phyloP scores from a whole-genome alignment of 2,797 vertebrate genomes.

The Scolopax rusticola region DNA sequence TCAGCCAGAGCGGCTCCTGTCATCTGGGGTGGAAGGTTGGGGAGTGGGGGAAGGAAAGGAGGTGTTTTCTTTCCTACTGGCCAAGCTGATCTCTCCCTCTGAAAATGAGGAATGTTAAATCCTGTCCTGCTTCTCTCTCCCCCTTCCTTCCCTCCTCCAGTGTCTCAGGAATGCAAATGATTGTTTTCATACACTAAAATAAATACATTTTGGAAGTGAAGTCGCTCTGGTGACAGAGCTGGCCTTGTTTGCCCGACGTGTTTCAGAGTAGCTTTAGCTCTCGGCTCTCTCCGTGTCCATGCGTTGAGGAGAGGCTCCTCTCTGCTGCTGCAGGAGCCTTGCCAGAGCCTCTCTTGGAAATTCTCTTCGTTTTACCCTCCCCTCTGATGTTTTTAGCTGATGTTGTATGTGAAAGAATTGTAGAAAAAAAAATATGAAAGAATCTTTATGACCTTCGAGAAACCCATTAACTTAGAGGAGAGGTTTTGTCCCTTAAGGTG shows the following conservation, averaged over 20 bases:
- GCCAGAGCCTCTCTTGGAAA: conserved; percentile 34
- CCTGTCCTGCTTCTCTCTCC: neutral
- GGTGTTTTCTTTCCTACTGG: conserved; percentile 53
- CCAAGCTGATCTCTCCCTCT: conserved; percentile 7
- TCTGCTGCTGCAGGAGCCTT: neutral
- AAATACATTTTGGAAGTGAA: neutral
- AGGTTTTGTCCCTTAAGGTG: neutral
- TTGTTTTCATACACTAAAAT: conserved; percentile 4
- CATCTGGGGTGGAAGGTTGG: conserved; percentile 42
- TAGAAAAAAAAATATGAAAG: neutral
- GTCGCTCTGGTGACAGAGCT: neutral
- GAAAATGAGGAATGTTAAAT: conserved; percentile 33
- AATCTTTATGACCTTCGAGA: neutral
- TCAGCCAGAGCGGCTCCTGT: conserved; percentile 60
- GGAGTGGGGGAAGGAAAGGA: conserved; percentile 33
- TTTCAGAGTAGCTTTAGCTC: neutral
- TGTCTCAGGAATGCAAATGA: neutral
- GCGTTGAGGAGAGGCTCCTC: neutral
- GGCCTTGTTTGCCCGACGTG: neutral
- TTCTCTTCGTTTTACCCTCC: neutral
- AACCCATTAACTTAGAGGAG: neutral
- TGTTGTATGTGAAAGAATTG: neutral
- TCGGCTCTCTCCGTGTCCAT: neutral
- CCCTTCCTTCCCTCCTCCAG: neutral
- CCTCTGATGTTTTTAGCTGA: conserved; percentile 48